A percentile compares a stretch with the other conserved stretches of the same genome.
phyloP scores from a whole-genome alignment of 2,888 invertebrate species.

The Eubasilissa splendida region DNA sequence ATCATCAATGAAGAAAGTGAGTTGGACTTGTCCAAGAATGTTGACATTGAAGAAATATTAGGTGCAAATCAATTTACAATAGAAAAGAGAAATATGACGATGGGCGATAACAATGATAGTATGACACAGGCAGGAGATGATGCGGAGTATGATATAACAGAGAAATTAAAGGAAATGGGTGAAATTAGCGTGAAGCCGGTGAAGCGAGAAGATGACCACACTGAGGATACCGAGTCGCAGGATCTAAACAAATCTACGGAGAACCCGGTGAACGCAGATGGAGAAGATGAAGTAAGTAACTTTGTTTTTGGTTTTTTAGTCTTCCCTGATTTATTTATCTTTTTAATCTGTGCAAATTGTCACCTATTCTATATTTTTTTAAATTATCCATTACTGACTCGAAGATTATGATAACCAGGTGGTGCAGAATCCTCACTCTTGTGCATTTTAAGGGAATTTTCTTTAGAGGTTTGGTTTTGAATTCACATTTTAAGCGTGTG shows the following conservation, averaged over 20 bases:
- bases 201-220: conserved; percentile 63
- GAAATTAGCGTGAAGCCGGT: conserved; percentile 70
- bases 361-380: too few species aligned
- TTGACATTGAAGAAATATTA: conserved; percentile 70
- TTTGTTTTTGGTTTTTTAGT: too few species aligned
- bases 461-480: too few species aligned
- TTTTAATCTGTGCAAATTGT: too few species aligned
- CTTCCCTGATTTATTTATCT: too few species aligned
- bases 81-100: conserved; percentile 62
- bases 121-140: conserved; percentile 59
- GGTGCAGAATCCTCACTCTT: too few species aligned
- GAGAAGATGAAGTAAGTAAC: conserved; percentile 67
- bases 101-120: conserved; percentile 13
- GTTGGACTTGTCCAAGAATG: conserved; percentile 69
- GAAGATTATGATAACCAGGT: too few species aligned
- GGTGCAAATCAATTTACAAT: conserved; percentile 67
- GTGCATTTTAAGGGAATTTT: too few species aligned
- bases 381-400: too few species aligned
- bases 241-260: conserved; percentile 51
- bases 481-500: too few species aligned
- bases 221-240: conserved; percentile 61
- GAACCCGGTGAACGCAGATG: conserved; percentile 61
- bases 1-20: conserved; percentile 69
- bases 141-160: conserved; percentile 74
- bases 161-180: conserved; percentile 78